Evolutionary conservation across 2,888 invertebrate species (phyloP).

Genomic region (Dolomedes plantarius): DNA sequence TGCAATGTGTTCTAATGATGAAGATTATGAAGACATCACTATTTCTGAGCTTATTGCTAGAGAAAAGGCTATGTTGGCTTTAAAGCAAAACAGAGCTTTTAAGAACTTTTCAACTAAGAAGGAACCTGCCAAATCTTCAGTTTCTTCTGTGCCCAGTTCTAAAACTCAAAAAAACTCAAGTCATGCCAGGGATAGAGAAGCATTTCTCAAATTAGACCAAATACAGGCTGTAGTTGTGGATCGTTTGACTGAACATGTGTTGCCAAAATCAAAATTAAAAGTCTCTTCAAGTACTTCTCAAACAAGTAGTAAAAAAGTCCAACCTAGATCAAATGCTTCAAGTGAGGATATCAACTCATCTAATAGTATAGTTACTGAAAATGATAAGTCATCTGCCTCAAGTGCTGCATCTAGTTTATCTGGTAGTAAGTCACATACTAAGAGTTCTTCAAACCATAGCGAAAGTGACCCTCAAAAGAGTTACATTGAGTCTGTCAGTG

Average conservation of each 20-base stretch:
- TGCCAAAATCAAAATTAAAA: background rate
- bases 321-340: background rate
- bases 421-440: background rate
- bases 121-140: background rate
- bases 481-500: constrained; percentile 50
- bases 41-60: background rate
- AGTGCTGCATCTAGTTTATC: background rate
- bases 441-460: background rate
- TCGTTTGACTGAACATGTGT: background rate
- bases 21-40: background rate
- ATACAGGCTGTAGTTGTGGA: too few relatives aligned
- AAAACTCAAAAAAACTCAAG: background rate
- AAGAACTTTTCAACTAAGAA: background rate
- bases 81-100: too few relatives aligned
- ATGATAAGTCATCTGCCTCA: background rate
- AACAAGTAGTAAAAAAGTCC: background rate
- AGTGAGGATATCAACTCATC: constrained; percentile 14
- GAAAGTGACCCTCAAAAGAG: constrained; percentile 14
- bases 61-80: background rate
- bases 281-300: background rate
- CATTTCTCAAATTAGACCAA: too few relatives aligned
- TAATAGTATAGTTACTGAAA: constrained; percentile 4
- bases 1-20: background rate
- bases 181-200: background rate
- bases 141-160: background rate